These are phyloP conservation scores for Ips typographus DNA, from an alignment of 1,140 invertebrate species.

Conservation along the genomic window DNA sequence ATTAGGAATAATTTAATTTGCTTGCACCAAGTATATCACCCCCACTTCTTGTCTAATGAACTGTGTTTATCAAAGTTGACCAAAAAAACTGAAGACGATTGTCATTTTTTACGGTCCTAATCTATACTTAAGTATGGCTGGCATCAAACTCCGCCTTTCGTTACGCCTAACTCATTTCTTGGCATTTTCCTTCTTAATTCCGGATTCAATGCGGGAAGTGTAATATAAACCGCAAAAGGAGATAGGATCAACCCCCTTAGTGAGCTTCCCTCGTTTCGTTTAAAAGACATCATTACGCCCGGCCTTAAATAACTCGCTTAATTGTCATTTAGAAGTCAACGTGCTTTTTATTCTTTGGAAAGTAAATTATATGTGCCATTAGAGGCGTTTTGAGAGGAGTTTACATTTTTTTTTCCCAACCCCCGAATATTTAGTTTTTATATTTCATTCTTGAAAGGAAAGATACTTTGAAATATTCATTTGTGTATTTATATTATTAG, in stretches of 20 bases:
- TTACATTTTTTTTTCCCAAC: not conserved
- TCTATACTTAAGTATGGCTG: too few relatives aligned
- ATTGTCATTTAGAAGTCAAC: conserved; percentile 28
- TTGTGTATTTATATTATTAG: too few relatives aligned
- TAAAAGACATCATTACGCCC: conserved; percentile 19
- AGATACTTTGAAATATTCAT: too few relatives aligned
- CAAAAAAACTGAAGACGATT: too few relatives aligned
- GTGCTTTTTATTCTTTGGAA: conserved; percentile 17
- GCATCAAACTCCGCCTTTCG: too few relatives aligned
- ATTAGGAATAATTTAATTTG: too few relatives aligned
- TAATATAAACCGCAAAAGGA: conserved; percentile 21
- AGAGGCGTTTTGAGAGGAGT: conserved; percentile 5
- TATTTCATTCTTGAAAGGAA: not conserved
- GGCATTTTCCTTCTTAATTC: conserved; percentile 25
- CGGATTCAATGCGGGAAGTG: conserved; percentile 26
- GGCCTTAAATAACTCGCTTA: conserved; percentile 18
- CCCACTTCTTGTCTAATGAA: too few relatives aligned
- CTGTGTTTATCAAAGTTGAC: too few relatives aligned
- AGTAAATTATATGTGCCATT: conserved; percentile 27
- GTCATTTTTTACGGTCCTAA: not conserved
- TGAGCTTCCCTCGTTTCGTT: conserved; percentile 1
- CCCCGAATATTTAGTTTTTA: not conserved
- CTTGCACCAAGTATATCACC: too few relatives aligned
- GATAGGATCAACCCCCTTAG: conserved; percentile 6
- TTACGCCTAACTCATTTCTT: not conserved